Percentiles rank a stretch among this genome's conserved stretches.
These are phyloP conservation scores for Lithophane ornitopus DNA, from an alignment of 2,888 invertebrate genomes.

Conservation along the genomic window DNA sequence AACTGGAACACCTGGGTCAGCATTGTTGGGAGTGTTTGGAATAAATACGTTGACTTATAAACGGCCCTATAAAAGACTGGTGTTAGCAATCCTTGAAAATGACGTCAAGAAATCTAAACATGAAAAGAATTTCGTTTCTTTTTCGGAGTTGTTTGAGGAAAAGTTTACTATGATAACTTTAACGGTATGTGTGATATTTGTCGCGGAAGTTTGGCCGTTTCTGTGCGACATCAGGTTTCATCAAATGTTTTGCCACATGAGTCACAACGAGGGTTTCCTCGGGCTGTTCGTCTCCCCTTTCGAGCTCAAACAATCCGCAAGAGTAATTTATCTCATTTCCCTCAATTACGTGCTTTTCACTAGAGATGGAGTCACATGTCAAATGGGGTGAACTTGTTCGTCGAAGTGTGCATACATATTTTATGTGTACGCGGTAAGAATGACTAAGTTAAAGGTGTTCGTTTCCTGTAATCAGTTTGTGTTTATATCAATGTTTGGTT, in stretches of 20 bases:
- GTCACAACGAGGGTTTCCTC: slow-evolving; percentile 56
- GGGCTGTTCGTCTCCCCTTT: slow-evolving; percentile 70
- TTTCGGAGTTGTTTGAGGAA: slow-evolving; percentile 32
- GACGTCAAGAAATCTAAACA: slow-evolving; percentile 34
- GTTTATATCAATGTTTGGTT: slow-evolving; percentile 40
- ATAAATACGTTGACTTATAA: slow-evolving; percentile 62
- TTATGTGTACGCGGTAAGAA: slow-evolving; percentile 65
- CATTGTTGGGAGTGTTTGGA: slow-evolving; percentile 45
- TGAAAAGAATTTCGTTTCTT: slow-evolving; percentile 19
- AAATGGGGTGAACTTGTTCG: slow-evolving; percentile 79
- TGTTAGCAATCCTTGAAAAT: slow-evolving; percentile 24
- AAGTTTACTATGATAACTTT: slow-evolving; percentile 36
- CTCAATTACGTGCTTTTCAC: slow-evolving; percentile 86
- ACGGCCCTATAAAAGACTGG: slow-evolving; percentile 26
- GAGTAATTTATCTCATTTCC: slow-evolving; percentile 88
- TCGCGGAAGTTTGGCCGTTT: slow-evolving; percentile 54
- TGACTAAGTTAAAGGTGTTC: slow-evolving; percentile 58
- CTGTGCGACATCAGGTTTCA: slow-evolving; percentile 51
- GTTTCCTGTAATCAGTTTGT: slow-evolving; percentile 36
- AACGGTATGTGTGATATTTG: slow-evolving; percentile 55
- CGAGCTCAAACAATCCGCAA: slow-evolving; percentile 77
- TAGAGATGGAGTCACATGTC: slow-evolving; percentile 79
- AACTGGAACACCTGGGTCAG: slow-evolving; percentile 82
- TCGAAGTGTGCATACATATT: slow-evolving; percentile 75
- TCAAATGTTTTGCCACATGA: slow-evolving; percentile 63